Evolutionary conservation across 2,888 invertebrate species (phyloP), one percentile per base, ranked within the genome.

Genomic region (Macroteleia sp.): DNA sequence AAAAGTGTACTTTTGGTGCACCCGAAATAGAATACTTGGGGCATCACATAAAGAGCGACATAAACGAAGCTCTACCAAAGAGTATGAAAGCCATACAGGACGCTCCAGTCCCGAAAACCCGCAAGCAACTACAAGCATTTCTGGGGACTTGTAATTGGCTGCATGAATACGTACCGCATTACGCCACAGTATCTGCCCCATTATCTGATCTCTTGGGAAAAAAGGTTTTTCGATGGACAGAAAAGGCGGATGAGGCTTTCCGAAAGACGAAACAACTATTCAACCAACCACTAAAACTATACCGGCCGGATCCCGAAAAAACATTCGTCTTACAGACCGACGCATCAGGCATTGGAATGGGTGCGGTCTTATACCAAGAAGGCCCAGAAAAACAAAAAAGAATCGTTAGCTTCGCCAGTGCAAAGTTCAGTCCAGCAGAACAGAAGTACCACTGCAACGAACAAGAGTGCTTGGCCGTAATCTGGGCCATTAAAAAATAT

Each of bases 261-360:
- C 14, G 14, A 12, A 14, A 14, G 5, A 16, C 16, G 2, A 39
- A 39, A 14, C 39, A 9, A 16, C 16, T 12, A 8, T 39, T 39
- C 16, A 6, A 12, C 12, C 39, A 14, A 14, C 39, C 39, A 14
- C 14, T 39, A 39, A 14, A 14, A 14, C 9, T 39, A 9, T 14
- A 39, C 78, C 1, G 83, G 70, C 41, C 78, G 71, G 39, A 39
- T 39, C 39, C 39, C 2, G 2, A 3, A 3, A 5, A 10, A 4
- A 5, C 32, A 2, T 32, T 8, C 16, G 9, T 39, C 3, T 39
- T 39, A 34, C 34, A 34, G 12, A 34, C 34, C 10, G 9, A n/a
- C 34, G 34, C 12, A 12, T 34, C 34, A 34, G 25, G 25, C 4
- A 25, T 25, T 25, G 25, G 25, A 25, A 25, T 25, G 6, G 25